Percentiles rank a stretch among this genome's conserved stretches.
Evolutionary conservation across 2,888 invertebrate genomes (phyloP).

Genomic region (Syrphus vitripennis): DNA sequence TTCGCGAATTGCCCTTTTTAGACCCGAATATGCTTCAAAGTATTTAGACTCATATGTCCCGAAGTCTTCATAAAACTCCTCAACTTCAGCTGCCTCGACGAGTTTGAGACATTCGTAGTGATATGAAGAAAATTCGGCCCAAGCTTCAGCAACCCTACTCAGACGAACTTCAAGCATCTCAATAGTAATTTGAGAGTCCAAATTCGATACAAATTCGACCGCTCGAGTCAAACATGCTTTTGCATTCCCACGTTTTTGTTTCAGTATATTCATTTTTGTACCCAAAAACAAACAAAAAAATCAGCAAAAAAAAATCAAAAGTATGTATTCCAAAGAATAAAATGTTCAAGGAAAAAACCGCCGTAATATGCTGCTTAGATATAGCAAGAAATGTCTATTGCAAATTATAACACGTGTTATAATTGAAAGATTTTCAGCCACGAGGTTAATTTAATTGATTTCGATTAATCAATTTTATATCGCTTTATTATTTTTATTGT

Average conservation of each 20-base stretch:
- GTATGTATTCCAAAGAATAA: too few species aligned
- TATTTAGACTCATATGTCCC: too few species aligned
- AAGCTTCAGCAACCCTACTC: neutral
- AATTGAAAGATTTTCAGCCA: too few species aligned
- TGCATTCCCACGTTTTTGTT: conserved; percentile 2
- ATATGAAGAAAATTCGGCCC: neutral
- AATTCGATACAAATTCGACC: neutral
- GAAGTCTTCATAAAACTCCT: neutral
- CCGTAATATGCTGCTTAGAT: too few species aligned
- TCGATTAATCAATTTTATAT: too few species aligned
- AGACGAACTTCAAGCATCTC: conserved; percentile 25
- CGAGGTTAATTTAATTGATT: too few species aligned
- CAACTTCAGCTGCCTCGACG: neutral
- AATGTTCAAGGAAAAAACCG: too few species aligned
- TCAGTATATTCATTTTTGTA: neutral
- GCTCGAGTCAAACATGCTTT: conserved; percentile 19
- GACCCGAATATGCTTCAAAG: conserved; percentile 1
- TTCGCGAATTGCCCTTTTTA: neutral
- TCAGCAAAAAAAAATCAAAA: too few species aligned
- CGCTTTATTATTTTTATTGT: too few species aligned
- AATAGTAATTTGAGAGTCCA: neutral
- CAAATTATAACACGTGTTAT: too few species aligned
- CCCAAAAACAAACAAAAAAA: neutral
- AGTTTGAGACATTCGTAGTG: conserved; percentile 11
- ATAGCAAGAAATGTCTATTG: too few species aligned